Conservation (phyloP, 2,888 invertebrate genomes). For the Mechanitis mazaeus region DNA sequence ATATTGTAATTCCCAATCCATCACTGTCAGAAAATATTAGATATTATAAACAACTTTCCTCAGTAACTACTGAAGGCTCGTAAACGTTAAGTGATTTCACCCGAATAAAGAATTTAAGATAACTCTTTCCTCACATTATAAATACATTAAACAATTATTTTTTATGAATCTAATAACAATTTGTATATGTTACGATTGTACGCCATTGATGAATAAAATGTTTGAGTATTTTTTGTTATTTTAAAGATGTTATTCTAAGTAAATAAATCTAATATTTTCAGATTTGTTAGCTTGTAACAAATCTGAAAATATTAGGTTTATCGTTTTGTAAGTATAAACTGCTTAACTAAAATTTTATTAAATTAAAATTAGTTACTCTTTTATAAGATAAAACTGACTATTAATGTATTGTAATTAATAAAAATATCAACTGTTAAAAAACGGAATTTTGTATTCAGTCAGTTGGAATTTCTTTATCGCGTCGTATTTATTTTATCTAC, state of each 20-base stretch:
- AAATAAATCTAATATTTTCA: background rate
- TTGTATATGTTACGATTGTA: background rate
- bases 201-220: background rate
- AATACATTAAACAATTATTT: background rate
- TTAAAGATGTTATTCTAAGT: background rate
- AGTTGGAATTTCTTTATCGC: background rate
- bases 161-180: background rate
- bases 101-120: constrained; percentile 11
- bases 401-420: too few species aligned
- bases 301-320: too few species aligned
- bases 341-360: too few species aligned
- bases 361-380: too few species aligned
- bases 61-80: constrained; percentile 23
- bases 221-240: background rate
- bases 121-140: constrained; percentile 9
- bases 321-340: too few species aligned
- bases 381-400: too few species aligned
- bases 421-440: too few species aligned
- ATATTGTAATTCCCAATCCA: constrained; percentile 22
- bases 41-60: constrained; percentile 28
- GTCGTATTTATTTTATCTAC: background rate
- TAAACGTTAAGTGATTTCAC: constrained; percentile 23
- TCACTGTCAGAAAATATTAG: constrained; percentile 22
- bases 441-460: too few species aligned
- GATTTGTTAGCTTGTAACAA: background rate